Conservation (phyloP, 2,113 vertebrate genomes). For the Oreochromis tanganicae region DNA sequence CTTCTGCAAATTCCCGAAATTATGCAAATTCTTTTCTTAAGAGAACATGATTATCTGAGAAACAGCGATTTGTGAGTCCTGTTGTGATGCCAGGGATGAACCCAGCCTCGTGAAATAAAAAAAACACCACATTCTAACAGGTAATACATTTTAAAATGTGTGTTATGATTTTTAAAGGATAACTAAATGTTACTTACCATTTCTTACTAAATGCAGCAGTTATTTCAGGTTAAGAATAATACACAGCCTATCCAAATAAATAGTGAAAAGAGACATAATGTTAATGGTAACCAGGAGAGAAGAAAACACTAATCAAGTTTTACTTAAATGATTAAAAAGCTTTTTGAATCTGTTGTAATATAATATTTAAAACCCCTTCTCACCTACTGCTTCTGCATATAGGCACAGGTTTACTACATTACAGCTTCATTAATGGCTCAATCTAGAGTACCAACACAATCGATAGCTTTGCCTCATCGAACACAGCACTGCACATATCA, state of each 20-base stretch:
- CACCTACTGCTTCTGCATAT: not conserved
- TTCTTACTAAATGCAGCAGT: not conserved
- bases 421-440: not conserved
- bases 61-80: not conserved
- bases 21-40: not conserved
- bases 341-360: not conserved
- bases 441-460: not conserved
- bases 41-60: not conserved
- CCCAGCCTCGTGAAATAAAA: not conserved
- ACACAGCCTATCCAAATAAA: not conserved
- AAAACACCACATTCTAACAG: not conserved
- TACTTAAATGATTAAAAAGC: not conserved
- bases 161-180: not conserved
- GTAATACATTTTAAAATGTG: not conserved
- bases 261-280: not conserved
- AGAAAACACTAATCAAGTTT: not conserved
- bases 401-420: not conserved
- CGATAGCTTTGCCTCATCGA: not conserved
- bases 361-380: not conserved
- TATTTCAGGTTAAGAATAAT: not conserved
- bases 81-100: not conserved
- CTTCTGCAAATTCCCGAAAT: not conserved
- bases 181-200: not conserved
- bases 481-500: not conserved
- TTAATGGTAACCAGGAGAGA: not conserved